Percentiles rank a stretch among this genome's conserved stretches.
Evolutionary conservation across 2,888 invertebrate species (phyloP).

Genomic region (Trichogramma evanescens): DNA sequence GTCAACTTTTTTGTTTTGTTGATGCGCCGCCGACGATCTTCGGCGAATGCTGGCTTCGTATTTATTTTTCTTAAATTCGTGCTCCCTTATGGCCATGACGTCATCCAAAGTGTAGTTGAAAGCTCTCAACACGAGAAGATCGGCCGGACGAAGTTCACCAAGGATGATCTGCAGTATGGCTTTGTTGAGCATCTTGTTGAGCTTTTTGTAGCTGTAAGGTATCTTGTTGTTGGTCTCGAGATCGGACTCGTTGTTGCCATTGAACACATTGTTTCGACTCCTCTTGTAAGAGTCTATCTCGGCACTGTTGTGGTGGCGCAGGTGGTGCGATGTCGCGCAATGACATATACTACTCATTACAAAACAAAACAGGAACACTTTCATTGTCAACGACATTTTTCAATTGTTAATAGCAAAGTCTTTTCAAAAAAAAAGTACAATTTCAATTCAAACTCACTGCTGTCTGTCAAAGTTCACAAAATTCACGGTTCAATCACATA

Average conservation of each 20-base stretch:
- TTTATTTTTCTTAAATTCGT: conserved; percentile 27
- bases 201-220: conserved; percentile 34
- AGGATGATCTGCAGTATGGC: conserved; percentile 42
- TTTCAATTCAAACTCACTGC: no score
- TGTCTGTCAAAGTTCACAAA: no score
- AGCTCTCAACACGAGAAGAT: conserved; percentile 38
- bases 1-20: conserved; percentile 9
- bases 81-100: conserved; percentile 36
- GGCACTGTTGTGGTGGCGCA: conserved; percentile 12
- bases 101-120: conserved; percentile 41
- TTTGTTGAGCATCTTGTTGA: conserved; percentile 42
- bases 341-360: not conserved
- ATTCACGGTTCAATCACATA: no score
- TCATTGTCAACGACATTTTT: not conserved
- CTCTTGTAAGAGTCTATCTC: conserved; percentile 1
- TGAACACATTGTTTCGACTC: conserved; percentile 13
- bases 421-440: no score
- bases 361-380: conserved; percentile 2
- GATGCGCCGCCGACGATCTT: not conserved
- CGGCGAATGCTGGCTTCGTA: conserved; percentile 10
- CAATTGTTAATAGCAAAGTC: no score
- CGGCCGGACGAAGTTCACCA: conserved; percentile 38
- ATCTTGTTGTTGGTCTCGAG: conserved; percentile 19
- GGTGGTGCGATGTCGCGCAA: conserved; percentile 11
- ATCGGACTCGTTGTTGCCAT: conserved; percentile 18